These are phyloP conservation scores for Coelogynopora nodosa DNA, from an alignment of 2,888 invertebrate species.

Conservation along the genomic window DNA sequence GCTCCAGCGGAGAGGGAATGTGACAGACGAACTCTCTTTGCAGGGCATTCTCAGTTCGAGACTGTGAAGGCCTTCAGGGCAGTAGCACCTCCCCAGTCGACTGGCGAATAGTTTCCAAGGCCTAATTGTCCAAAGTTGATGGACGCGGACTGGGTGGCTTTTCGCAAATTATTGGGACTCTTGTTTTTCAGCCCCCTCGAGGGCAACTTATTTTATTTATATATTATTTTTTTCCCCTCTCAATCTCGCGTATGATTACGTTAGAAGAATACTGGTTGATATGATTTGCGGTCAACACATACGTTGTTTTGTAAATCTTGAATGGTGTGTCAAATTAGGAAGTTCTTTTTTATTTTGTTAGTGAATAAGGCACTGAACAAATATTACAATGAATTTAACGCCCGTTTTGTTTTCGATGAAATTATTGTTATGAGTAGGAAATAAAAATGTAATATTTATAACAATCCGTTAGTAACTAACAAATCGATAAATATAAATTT, in stretches of 20 bases:
- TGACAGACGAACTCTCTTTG: not conserved
- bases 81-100: not conserved
- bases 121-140: not conserved
- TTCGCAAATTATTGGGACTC: not conserved
- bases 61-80: not conserved
- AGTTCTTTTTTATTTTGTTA: too few relatives aligned
- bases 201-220: not conserved
- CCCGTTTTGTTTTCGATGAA: too few relatives aligned
- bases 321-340: too few relatives aligned
- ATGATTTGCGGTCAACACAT: too few relatives aligned
- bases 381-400: too few relatives aligned
- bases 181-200: not conserved
- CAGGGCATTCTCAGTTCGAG: not conserved
- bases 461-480: too few relatives aligned
- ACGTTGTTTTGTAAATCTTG: too few relatives aligned
- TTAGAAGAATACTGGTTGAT: not conserved
- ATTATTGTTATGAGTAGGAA: too few relatives aligned
- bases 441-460: too few relatives aligned
- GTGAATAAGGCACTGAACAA: too few relatives aligned
- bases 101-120: not conserved
- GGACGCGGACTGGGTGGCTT: not conserved
- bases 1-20: too few relatives aligned
- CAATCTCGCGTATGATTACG: not conserved
- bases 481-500: too few relatives aligned
- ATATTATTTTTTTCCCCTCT: not conserved